Evolutionary conservation across 2,888 invertebrate genomes (phyloP), one percentile per base, ranked within the genome.

Genomic region (Agrochola lychnidis): DNA sequence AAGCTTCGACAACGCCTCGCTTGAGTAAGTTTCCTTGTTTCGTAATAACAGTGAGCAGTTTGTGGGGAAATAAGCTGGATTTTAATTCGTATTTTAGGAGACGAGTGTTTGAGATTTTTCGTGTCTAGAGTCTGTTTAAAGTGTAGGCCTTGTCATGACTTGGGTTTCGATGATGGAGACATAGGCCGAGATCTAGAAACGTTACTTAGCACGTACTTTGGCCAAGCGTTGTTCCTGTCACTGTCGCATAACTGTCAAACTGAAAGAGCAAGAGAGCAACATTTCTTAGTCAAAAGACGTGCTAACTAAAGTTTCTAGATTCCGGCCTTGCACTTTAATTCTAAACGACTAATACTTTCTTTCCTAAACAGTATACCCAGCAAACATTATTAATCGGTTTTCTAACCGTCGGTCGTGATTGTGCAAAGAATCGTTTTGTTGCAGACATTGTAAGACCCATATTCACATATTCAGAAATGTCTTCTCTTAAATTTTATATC

Each of bases 21-120:
- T 85, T 88, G 87, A 91, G 90, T 89, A 90, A 89, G 88, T 89
- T 91, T 87, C 77, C 89, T 89, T 91, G 90, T 91, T 87, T 85
- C 87, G 85, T 89, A 86, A 90, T 89, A 89, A 89, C 83, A 83
- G 80, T 16, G 64, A 57, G 73, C 77, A 73, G 56, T 81, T 81
- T 82, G 68, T 25, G 70, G 30, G 1, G 42, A 63, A 68, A 70
- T 76, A 19, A 62, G 22, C 68, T 45, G n/a, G 51, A 61, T 66
- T 64, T 75, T 70, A 80, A 80, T 62, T 61, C 30, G 14, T n/a
- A 45, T 51, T 73, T 70, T 42, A 57, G 4, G 19, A 30, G 14
- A 63, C 25, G 19, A 70, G 40, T 63, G 14, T 63, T 14, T 63
- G 6, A 22, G 2, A 45, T 45, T 69, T 59, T 57, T 57, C 42